Evolutionary conservation across 1,140 invertebrate species (phyloP).

Genomic region (Ooceraea biroi): DNA sequence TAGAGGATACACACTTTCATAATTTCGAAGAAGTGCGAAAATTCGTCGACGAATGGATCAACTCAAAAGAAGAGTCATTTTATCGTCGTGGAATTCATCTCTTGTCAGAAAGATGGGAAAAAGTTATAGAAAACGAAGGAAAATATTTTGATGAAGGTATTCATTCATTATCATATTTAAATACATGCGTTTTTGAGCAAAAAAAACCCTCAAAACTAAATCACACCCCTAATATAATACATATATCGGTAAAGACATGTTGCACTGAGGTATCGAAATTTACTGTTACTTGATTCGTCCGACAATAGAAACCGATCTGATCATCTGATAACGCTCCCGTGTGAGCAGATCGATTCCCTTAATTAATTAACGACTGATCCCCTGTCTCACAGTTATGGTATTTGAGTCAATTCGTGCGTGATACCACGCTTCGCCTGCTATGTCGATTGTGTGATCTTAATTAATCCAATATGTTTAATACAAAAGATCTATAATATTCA

Average conservation of each 20-base stretch:
- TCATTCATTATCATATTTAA: neutral
- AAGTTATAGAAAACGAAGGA: too few relatives aligned
- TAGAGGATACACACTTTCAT: too few relatives aligned
- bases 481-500: neutral
- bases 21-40: too few relatives aligned
- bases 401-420: slow-evolving; percentile 54
- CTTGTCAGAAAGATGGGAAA: too few relatives aligned
- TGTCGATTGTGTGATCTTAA: slow-evolving; percentile 63
- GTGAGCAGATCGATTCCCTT: slow-evolving; percentile 25
- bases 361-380: slow-evolving; percentile 66
- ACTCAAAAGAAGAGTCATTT: too few relatives aligned
- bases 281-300: slow-evolving; percentile 21
- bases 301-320: slow-evolving; percentile 53
- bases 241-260: neutral
- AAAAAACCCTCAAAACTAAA: too few relatives aligned
- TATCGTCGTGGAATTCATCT: too few relatives aligned
- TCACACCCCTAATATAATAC: too few relatives aligned
- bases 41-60: too few relatives aligned
- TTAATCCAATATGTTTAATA: slow-evolving; percentile 63
- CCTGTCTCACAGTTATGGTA: slow-evolving; percentile 59
- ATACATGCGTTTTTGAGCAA: too few relatives aligned
- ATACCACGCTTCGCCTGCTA: slow-evolving; percentile 42
- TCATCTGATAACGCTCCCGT: slow-evolving; percentile 64
- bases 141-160: too few relatives aligned
- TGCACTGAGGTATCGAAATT: slow-evolving; percentile 9